Base-by-base conservation (phyloP, 2,113 vertebrate species). In the Litocranius walleri region DNA sequence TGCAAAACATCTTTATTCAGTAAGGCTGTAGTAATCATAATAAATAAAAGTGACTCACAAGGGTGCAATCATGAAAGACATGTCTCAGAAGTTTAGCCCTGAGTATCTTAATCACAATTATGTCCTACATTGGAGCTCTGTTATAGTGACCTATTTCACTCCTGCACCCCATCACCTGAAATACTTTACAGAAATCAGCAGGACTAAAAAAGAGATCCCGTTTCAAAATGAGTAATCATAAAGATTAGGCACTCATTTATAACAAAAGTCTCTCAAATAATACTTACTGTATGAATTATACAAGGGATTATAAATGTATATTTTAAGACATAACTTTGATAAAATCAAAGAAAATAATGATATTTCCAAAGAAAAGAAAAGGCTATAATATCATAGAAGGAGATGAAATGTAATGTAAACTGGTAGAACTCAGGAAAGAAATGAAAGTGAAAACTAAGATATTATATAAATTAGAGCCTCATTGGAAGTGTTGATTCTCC, bases 331-430 rank as follows among this genome's bases (percentile, higher is more conserved):
- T 4, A 10, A 59, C 16, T 78, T 96, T 64, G 5, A 30, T 88
- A 88, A 92, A 85, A 36, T 43, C 23, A 92, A 94, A 52, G 40
- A 61, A 90, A 88, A 77, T 21, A 45, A 2, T 54, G 27, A 2
- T 64, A 16, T 89, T 71, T 59, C 4, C 29, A 40, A 91, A 71
- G 21, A 23, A 12, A 23, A 5, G 29, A 81, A 57, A 87, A 78
- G 17, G 45, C 71, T 82, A 74, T 92, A 91, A 67, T 36, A 91
- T 25, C 23, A 80, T 15, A 92, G 12, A 84, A 83, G 40, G 43
- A 88, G 21, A 88, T 78, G 33, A 93, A 83, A 85, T 30, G 15
- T 78, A 90, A 92, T n/a, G 19, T 67, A 90, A 94, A 29, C 12
- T 67, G 19, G 13, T 11, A 54, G 57, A 91, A 86, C 13, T 80